Conservation (phyloP, 2,888 invertebrate genomes). For the Cephus rjabovi region DNA sequence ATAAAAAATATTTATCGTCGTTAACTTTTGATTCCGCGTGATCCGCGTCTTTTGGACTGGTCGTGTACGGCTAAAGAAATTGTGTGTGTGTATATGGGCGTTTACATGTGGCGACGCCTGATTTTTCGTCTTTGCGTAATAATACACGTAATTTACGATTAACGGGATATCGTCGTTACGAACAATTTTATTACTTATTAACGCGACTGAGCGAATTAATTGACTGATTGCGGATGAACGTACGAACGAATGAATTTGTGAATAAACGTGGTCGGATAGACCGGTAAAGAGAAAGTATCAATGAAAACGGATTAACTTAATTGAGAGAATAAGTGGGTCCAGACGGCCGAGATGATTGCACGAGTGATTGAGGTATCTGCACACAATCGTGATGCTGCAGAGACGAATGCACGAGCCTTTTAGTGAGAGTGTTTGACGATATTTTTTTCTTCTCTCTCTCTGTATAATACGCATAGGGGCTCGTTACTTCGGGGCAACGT, state of each 20-base stretch:
- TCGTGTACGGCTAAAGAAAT: not conserved
- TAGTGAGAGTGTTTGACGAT: not conserved
- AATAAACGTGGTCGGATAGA: not conserved
- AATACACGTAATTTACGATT: not conserved
- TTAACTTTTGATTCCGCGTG: slow-evolving; percentile 30
- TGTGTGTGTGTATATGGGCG: not conserved
- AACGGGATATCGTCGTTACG: not conserved
- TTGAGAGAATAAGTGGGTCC: not conserved
- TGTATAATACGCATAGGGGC: not conserved
- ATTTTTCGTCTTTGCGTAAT: not conserved
- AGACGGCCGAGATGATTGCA: not conserved
- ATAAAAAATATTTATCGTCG: slow-evolving; percentile 46
- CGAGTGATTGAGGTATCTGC: slow-evolving; percentile 2
- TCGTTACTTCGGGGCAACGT: not conserved
- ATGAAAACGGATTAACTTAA: not conserved
- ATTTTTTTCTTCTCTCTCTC: not conserved
- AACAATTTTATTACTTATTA: not conserved
- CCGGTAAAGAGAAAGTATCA: not conserved
- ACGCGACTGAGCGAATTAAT: not conserved
- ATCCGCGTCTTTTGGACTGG: slow-evolving; percentile 12
- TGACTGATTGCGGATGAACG: not conserved
- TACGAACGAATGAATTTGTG: not conserved
- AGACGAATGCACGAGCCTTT: not conserved
- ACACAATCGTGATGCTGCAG: not conserved
- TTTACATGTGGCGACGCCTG: not conserved